Evolutionary conservation across 2,888 invertebrate species (phyloP).

Genomic region (Axea sp.): DNA sequence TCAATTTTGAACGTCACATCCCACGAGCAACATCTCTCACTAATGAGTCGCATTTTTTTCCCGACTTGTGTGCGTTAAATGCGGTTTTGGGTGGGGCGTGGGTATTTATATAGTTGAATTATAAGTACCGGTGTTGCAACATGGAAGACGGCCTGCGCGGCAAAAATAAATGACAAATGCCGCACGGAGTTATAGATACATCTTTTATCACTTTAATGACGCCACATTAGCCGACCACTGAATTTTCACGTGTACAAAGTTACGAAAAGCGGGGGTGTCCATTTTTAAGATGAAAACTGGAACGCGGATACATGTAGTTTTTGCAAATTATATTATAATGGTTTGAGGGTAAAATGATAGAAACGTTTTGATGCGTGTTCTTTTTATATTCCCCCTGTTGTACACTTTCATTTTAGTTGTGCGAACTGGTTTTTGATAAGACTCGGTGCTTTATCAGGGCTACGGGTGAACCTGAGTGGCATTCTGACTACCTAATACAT

Average conservation of each 20-base stretch:
- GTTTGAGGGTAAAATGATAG: too few relatives aligned
- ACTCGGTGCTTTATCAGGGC: too few relatives aligned
- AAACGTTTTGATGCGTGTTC: too few relatives aligned
- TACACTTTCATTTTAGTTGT: too few relatives aligned
- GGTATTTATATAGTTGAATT: conserved; percentile 54
- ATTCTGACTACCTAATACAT: too few relatives aligned
- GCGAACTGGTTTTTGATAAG: too few relatives aligned
- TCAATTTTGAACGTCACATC: conserved; percentile 58
- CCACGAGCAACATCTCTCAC: conserved; percentile 36
- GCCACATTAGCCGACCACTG: conserved; percentile 20
- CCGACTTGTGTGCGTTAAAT: conserved; percentile 6
- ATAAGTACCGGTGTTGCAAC: conserved; percentile 34
- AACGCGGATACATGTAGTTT: too few relatives aligned
- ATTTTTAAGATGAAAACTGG: too few relatives aligned
- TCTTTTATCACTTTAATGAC: conserved; percentile 46
- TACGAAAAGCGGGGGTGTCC: too few relatives aligned
- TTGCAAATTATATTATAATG: too few relatives aligned
- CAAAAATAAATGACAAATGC: conserved; percentile 48
- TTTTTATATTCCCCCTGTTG: too few relatives aligned
- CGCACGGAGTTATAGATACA: conserved; percentile 28
- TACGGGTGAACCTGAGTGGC: too few relatives aligned
- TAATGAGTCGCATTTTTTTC: conserved; percentile 52
- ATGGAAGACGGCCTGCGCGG: conserved; percentile 15
- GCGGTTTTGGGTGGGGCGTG: conserved; percentile 8
- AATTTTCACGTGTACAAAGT: conserved; percentile 10